These are phyloP conservation scores for Zygothrica quintamaculata DNA, from an alignment of 2,888 invertebrate species.

Conservation along the genomic window DNA sequence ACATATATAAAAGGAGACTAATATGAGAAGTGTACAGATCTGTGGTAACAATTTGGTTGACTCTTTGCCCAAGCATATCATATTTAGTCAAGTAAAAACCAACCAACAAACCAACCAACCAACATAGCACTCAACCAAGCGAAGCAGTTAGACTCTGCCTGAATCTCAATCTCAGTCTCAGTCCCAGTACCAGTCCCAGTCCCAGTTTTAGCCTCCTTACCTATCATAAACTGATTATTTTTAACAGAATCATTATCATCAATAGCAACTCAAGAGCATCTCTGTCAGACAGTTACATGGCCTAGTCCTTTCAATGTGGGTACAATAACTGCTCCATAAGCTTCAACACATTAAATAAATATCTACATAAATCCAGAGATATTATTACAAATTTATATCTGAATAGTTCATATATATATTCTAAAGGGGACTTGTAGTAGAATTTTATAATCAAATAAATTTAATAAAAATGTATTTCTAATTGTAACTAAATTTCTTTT, in stretches of 20 bases:
- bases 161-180: constrained; percentile 20
- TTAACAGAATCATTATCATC: constrained; percentile 78
- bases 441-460: too few species aligned
- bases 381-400: neutral
- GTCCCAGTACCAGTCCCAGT: constrained; percentile 2
- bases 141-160: constrained; percentile 25
- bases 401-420: too few species aligned
- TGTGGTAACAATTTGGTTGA: constrained; percentile 76
- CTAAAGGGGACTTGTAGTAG: too few species aligned
- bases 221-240: constrained; percentile 78
- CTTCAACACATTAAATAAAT: neutral
- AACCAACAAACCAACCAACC: constrained; percentile 28
- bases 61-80: constrained; percentile 73
- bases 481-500: too few species aligned
- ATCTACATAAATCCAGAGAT: too few species aligned
- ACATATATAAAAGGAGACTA: constrained; percentile 15
- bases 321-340: neutral
- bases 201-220: constrained; percentile 45
- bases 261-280: constrained; percentile 55
- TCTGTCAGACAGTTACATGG: constrained; percentile 26
- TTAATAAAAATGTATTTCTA: too few species aligned
- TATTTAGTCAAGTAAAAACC: constrained; percentile 61
- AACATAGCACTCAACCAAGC: constrained; percentile 39
- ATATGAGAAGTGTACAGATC: constrained; percentile 37
- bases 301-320: constrained; percentile 4